Evolutionary conservation across 2,113 vertebrate genomes (phyloP).

Genomic region (Tetraodon nigroviridis): DNA sequence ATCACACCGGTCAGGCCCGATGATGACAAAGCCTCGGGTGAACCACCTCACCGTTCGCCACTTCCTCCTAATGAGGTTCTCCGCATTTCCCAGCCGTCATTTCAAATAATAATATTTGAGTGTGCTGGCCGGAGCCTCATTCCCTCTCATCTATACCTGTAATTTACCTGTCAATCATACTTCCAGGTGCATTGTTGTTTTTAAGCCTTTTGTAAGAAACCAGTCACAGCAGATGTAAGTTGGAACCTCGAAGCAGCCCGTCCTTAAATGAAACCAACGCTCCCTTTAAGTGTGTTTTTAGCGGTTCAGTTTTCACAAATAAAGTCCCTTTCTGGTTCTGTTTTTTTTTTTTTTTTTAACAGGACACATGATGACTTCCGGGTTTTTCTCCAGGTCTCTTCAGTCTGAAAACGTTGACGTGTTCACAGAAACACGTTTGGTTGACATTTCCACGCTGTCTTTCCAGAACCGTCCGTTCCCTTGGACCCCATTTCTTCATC

Average conservation of each 20-base stretch:
- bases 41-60: neutral
- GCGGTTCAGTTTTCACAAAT: constrained; percentile 4
- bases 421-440: neutral
- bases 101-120: too few relatives aligned
- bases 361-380: neutral
- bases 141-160: too few relatives aligned
- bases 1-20: constrained; percentile 4
- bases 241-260: neutral
- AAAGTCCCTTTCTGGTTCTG: too few relatives aligned
- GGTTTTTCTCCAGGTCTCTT: neutral
- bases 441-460: constrained; percentile 6
- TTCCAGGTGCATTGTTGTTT: neutral
- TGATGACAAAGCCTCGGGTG: constrained; percentile 3
- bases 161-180: too few relatives aligned
- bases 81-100: neutral
- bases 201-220: neutral
- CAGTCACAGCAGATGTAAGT: constrained; percentile 1
- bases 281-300: constrained; percentile 1
- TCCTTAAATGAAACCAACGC: neutral
- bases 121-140: too few relatives aligned
- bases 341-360: too few relatives aligned
- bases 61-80: neutral
- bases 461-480: constrained; percentile 86
- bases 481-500: constrained; percentile 90
- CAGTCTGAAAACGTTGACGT: too few relatives aligned